Conservation (phyloP, 2,797 vertebrate species). For the Petrocephalus sullivani region DNA sequence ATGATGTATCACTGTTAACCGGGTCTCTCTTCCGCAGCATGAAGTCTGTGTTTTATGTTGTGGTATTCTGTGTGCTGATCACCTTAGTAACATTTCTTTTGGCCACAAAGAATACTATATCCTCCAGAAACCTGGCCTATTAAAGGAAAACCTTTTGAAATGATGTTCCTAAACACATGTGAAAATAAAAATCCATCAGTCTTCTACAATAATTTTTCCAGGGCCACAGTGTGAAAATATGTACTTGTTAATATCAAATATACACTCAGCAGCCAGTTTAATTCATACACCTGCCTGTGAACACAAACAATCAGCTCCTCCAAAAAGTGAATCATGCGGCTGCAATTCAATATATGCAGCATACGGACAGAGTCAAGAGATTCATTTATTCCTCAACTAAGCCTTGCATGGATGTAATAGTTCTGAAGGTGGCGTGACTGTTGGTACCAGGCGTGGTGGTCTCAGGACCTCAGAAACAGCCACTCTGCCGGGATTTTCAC, state of each 20-base stretch:
- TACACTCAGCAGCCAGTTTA: not conserved
- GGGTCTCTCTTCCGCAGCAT: not conserved
- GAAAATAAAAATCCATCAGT: slow-evolving; percentile 5
- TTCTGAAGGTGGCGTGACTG: not conserved
- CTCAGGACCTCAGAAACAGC: not conserved
- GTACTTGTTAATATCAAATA: not conserved
- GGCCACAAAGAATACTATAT: not conserved
- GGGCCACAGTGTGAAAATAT: not conserved
- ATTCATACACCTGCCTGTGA: not conserved
- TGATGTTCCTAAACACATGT: not conserved
- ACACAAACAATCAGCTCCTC: not conserved
- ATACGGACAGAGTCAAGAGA: not conserved
- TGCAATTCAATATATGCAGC: not conserved
- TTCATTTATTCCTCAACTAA: not conserved
- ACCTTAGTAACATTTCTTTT: slow-evolving; percentile 5
- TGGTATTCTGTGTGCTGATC: slow-evolving; percentile 1
- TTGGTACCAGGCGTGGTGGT: not conserved
- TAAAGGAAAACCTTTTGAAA: not conserved
- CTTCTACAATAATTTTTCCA: not conserved
- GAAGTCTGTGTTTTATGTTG: not conserved
- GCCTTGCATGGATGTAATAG: not conserved
- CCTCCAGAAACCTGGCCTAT: not conserved
- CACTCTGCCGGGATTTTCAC: not conserved
- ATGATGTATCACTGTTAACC: not conserved
- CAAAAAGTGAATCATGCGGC: not conserved